These are phyloP conservation scores for Eriocheir sinensis DNA, from an alignment of 1,140 invertebrate species.

Conservation along the genomic window DNA sequence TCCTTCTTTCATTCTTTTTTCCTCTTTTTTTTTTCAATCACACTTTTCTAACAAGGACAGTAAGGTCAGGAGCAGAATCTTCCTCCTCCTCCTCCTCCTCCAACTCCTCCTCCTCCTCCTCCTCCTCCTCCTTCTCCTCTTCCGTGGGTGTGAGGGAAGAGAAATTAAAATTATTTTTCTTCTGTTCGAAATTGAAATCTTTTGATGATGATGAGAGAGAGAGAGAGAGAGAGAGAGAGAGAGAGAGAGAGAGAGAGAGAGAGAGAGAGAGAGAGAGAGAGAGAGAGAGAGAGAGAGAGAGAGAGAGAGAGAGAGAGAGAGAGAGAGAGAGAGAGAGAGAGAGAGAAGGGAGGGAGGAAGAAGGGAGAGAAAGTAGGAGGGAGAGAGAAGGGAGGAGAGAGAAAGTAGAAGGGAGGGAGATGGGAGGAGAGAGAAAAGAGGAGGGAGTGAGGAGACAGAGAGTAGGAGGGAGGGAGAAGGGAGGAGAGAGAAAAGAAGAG, in stretches of 20 bases:
- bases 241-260: background rate
- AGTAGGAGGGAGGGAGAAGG: background rate
- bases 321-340: conserved; percentile 33
- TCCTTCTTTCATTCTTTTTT: too few species aligned
- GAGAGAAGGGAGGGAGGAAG: background rate
- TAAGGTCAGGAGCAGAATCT: too few species aligned
- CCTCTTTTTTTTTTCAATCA: too few species aligned
- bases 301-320: background rate
- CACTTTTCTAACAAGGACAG: too few species aligned
- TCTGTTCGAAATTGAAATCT: too few species aligned
- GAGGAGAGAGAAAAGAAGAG: background rate
- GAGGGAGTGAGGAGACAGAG: background rate
- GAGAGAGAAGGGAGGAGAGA: background rate
- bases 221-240: background rate
- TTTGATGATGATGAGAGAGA: background rate
- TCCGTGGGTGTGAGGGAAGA: too few species aligned
- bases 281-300: background rate
- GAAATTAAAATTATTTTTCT: too few species aligned
- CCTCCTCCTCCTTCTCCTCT: background rate
- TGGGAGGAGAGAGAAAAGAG: background rate
- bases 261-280: background rate
- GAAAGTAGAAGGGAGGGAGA: background rate
- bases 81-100: background rate
- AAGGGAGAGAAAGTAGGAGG: background rate
- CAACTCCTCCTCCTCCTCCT: background rate